Base-by-base conservation (phyloP, 2,888 invertebrate species). In the Pomacea canaliculata region DNA sequence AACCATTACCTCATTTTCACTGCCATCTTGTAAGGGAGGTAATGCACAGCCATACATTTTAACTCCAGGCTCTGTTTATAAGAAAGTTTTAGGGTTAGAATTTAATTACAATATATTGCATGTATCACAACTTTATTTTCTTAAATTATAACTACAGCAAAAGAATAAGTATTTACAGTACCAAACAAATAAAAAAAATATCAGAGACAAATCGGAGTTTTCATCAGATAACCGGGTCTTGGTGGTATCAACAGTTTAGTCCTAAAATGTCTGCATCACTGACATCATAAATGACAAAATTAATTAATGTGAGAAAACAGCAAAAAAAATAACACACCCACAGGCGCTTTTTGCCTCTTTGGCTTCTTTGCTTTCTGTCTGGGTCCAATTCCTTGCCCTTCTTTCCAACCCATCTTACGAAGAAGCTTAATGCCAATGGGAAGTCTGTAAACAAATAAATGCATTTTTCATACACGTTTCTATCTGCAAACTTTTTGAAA, bases 321-420 rank as follows among this genome's bases (percentile, higher is more conserved):
- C 37, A 37, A 37, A 37, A 23, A 56, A 13, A 16, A 56, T 16
- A 8, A 56, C 51, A 16, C 51, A 56, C 51, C 51, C 51, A 56
- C 10, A 56, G 51, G 51, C 16, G 51, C 16, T 56, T 16, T 56
- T 71, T 72, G 19, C 70, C 77, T 78, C 71, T 82, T 83, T 71
- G 83, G 84, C 74, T 82, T 82, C 76, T 84, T 84, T 59, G 79
- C 83, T 62, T 81, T 85, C 19, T 93, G 84, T 70, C 93, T 92
- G 1, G 94, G 93, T 0, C 96, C 96, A 0, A 95, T 92, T 1
- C 97, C 97, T 90, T 97, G 96, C 0, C 97, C 97, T 7, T 94
- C 94, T 83, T 94, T 94, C 96, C 98, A 97, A 0, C 98, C 98
- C 95, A 99, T 96, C 82, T 94, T 94, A 75, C 94, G 94, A 62